Percentiles rank a stretch among this genome's conserved stretches.
phyloP scores from a whole-genome alignment of 2,797 vertebrate genomes.

The Natrix natrix region DNA sequence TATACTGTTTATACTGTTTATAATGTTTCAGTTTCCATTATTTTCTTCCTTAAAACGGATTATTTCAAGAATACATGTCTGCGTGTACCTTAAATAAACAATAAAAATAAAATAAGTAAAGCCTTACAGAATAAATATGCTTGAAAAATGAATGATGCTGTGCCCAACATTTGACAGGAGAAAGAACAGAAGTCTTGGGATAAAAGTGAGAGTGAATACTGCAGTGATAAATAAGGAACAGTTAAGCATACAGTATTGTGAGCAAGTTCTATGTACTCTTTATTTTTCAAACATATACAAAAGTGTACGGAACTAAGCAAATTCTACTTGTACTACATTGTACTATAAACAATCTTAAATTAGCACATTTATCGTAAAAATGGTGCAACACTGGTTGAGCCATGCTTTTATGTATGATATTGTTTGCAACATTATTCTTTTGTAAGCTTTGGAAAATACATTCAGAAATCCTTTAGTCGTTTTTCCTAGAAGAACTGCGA shows the following conservation, averaged over 20 bases:
- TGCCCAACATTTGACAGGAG: not conserved
- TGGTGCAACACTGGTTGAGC: not conserved
- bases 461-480: not conserved
- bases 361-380: not conserved
- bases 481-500: not conserved
- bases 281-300: slow-evolving; percentile 12
- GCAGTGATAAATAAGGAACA: not conserved
- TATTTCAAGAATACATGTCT: not conserved
- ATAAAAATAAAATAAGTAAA: not conserved
- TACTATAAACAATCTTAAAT: not conserved
- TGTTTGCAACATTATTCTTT: not conserved
- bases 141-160: not conserved
- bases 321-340: not conserved
- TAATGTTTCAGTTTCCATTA: not conserved
- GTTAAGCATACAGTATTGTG: not conserved
- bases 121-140: not conserved
- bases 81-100: not conserved
- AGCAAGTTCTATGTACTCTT: not conserved
- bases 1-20: too few species aligned
- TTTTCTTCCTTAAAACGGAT: not conserved
- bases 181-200: not conserved
- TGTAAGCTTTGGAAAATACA: not conserved
- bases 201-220: not conserved
- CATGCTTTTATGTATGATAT: not conserved
- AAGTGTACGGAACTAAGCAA: not conserved